Base-by-base conservation (phyloP, 2,888 invertebrate species). In the Microplitis deprimator region DNA sequence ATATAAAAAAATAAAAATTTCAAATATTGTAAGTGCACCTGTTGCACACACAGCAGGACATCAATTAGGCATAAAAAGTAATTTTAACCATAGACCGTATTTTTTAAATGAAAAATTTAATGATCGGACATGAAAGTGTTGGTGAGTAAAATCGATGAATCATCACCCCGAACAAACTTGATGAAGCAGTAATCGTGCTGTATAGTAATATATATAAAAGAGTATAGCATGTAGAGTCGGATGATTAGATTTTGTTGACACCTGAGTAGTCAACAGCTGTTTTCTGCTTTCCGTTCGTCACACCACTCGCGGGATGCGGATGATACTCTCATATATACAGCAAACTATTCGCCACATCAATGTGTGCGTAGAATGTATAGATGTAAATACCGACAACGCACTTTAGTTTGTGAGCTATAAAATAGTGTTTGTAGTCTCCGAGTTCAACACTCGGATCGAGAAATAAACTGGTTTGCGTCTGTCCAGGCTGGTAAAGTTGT, bases 241-340 rank as follows among this genome's bases (percentile, higher is more conserved):
- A 50, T 50, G 50, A 50, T 50, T 50, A 50, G 50, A 50, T 50
- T 50, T 50, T 50, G 50, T 50, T 50, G 50, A 50, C 50, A 50
- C 50, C 50, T 50, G 10, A 50, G 13, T 13, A 50, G 10, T 50
- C 50, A 13, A 50, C 50, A 50, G 50, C 50, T 50, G 50, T 50
- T 50, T 50, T 50, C 50, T 50, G 50, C 50, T 50, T 50, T 50
- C 8, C 10, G 10, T 50, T 13, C 13, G 8, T 50, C 13, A 13
- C 29, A 29, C 29, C 29, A 29, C 29, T 29, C 29, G 29, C 29
- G 29, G 29, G 29, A 29, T 29, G 29, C 0, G 29, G 29, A 29
- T 29, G 29, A 29, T 50, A 50, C 50, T 13, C 50, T 13, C 50
- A 50, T 50, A 3, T 50, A 50, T 10, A 50, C 8, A 29, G 29